Evolutionary conservation across 2,113 vertebrate genomes (phyloP).

Genomic region (Actinemys pallida): DNA sequence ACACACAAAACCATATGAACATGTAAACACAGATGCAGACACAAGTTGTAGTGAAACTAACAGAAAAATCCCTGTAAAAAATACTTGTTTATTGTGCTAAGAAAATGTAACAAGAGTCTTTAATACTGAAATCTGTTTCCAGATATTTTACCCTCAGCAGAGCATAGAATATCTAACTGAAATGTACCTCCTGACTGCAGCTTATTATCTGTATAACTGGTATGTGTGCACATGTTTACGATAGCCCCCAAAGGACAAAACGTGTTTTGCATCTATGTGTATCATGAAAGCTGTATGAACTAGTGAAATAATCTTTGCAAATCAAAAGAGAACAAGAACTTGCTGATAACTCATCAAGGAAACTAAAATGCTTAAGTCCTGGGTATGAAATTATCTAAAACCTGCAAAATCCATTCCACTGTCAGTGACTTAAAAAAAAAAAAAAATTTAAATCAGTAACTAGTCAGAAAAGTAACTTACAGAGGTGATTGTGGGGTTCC

Average conservation of each 20-base stretch:
- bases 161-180: background rate
- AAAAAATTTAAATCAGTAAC: background rate
- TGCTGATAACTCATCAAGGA: background rate
- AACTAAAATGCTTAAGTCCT: background rate
- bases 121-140: background rate
- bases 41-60: background rate
- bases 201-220: background rate
- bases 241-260: background rate
- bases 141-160: background rate
- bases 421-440: background rate
- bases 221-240: background rate
- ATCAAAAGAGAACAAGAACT: background rate
- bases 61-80: background rate
- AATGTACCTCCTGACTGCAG: background rate
- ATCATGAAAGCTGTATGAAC: background rate
- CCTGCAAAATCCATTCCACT: background rate
- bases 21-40: background rate
- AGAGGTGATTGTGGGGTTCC: background rate
- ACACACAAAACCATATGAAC: background rate
- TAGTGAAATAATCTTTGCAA: background rate
- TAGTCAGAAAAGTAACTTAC: background rate
- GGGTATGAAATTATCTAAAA: background rate
- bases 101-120: background rate
- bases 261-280: background rate
- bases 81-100: background rate